Conservation (phyloP, 2,888 invertebrate genomes). For the Melipona beecheii region DNA sequence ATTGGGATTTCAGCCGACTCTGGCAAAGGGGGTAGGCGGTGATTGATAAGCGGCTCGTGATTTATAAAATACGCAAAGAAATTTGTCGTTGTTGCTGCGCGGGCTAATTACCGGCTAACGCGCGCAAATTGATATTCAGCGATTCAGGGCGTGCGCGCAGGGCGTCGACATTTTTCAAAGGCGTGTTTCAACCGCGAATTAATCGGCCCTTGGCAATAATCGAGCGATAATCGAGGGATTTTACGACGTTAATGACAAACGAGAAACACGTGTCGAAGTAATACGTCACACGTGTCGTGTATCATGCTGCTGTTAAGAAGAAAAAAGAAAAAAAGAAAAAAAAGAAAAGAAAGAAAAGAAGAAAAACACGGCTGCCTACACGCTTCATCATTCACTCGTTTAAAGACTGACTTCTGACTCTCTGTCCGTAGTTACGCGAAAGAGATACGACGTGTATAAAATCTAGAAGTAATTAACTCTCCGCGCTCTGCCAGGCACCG, state of each 20-base stretch:
- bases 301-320: conserved; percentile 20
- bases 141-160: conserved; percentile 13
- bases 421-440: conserved; percentile 36
- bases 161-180: conserved; percentile 40
- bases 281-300: too few relatives aligned
- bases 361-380: conserved; percentile 31
- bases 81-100: conserved; percentile 27
- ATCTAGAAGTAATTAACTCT: conserved; percentile 52
- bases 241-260: conserved; percentile 46
- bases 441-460: conserved; percentile 27
- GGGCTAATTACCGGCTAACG: conserved; percentile 15
- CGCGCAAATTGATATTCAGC: conserved; percentile 40
- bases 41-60: not conserved
- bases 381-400: conserved; percentile 38
- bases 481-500: conserved; percentile 16
- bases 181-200: conserved; percentile 2
- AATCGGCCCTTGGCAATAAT: conserved; percentile 41
- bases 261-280: conserved; percentile 16
- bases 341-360: not conserved
- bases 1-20: conserved; percentile 10
- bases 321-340: not conserved
- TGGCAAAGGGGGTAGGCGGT: not conserved
- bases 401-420: conserved; percentile 44
- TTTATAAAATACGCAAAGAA: conserved; percentile 13
- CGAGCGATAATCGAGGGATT: conserved; percentile 45